phyloP scores from a whole-genome alignment of 2,888 invertebrate species.

The Dexiosoma caninum region DNA sequence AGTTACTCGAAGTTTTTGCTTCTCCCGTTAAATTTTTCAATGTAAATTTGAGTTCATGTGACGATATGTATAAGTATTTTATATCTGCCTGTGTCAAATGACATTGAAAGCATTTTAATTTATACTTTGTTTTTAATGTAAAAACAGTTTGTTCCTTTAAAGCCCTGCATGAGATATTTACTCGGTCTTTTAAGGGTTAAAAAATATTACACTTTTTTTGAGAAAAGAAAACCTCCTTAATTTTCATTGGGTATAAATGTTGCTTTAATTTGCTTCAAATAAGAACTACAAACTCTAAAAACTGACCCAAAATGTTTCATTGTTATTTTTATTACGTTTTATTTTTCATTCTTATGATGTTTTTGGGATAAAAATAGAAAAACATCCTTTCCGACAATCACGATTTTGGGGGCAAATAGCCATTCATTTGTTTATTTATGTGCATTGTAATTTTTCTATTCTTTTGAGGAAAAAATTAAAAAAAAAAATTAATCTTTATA shows the following conservation, averaged over 20 bases:
- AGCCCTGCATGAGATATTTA: too few species aligned
- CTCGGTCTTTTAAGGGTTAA: too few species aligned
- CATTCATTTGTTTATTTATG: slow-evolving; percentile 26
- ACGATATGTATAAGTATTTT: too few species aligned
- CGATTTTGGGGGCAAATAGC: slow-evolving; percentile 51
- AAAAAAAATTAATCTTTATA: not conserved
- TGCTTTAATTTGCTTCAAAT: not conserved
- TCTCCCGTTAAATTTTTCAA: too few species aligned
- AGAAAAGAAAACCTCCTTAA: too few species aligned
- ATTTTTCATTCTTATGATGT: not conserved
- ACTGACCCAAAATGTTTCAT: not conserved
- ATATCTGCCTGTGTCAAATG: too few species aligned
- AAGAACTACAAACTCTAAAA: not conserved
- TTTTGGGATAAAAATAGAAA: slow-evolving; percentile 8
- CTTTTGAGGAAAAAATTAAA: slow-evolving; percentile 31
- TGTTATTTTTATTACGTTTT: not conserved
- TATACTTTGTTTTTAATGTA: too few species aligned
- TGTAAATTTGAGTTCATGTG: too few species aligned
- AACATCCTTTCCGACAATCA: slow-evolving; percentile 12
- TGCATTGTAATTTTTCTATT: slow-evolving; percentile 39
- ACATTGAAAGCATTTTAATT: too few species aligned
- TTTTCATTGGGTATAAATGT: not conserved
- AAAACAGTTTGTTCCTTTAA: too few species aligned
- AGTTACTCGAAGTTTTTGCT: too few species aligned
- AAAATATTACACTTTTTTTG: too few species aligned